A percentile compares a stretch with the other conserved stretches of the same genome.
Evolutionary conservation across 1,140 invertebrate genomes (phyloP).

Genomic region (Lerema accius): DNA sequence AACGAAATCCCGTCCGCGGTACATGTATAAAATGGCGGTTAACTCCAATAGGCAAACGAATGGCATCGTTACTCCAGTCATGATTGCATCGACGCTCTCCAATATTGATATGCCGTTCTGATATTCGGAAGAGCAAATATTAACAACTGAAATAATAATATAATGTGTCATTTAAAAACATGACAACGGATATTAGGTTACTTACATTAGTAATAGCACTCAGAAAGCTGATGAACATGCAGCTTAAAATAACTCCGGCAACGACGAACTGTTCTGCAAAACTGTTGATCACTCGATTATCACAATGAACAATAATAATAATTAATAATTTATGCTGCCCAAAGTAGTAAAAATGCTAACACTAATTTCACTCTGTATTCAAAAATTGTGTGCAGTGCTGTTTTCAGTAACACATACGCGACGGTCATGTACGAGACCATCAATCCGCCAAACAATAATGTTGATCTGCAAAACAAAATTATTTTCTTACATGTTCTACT

Average conservation of each 20-base stretch:
- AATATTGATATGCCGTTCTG: slow-evolving; percentile 64
- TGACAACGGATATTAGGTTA: slow-evolving; percentile 6
- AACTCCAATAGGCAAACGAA: slow-evolving; percentile 61
- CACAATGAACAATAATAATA: too few relatives aligned
- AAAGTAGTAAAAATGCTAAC: slow-evolving; percentile 49
- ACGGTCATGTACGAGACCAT: slow-evolving; percentile 64
- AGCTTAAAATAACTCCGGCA: slow-evolving; percentile 51
- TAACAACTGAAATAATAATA: too few relatives aligned
- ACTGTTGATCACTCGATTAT: slow-evolving; percentile 30
- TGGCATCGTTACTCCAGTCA: slow-evolving; percentile 56
- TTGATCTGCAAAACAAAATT: slow-evolving; percentile 48
- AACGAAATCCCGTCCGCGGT: slow-evolving; percentile 64
- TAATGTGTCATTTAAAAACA: too few relatives aligned
- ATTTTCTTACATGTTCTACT: too few relatives aligned
- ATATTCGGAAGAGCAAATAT: not conserved
- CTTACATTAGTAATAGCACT: slow-evolving; percentile 62
- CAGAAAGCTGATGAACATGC: slow-evolving; percentile 56
- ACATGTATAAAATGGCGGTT: slow-evolving; percentile 57
- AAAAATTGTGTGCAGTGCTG: slow-evolving; percentile 69
- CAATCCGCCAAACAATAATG: slow-evolving; percentile 61
- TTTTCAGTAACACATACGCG: slow-evolving; percentile 63
- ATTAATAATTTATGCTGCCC: not conserved
- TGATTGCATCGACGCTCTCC: slow-evolving; percentile 63
- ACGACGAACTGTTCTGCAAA: slow-evolving; percentile 64
- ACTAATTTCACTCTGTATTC: slow-evolving; percentile 73